Evolutionary conservation across 2,797 vertebrate genomes (phyloP).

Genomic region (Lagocephalus sceleratus): DNA sequence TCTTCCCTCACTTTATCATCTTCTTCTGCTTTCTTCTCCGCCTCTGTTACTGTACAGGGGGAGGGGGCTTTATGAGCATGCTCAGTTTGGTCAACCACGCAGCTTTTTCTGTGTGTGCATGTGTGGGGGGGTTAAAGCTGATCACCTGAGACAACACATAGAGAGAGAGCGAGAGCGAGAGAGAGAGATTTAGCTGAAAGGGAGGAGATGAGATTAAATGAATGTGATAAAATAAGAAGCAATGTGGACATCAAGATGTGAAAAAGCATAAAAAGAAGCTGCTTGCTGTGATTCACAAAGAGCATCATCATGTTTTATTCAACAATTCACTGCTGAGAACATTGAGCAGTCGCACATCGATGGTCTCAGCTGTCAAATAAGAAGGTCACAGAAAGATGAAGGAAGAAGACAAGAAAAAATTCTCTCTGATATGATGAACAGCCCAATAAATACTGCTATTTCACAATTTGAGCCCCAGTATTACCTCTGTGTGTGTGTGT

Average conservation of each 20-base stretch:
- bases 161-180: slow-evolving; percentile 22
- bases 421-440: not conserved
- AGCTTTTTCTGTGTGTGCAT: slow-evolving; percentile 31
- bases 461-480: not conserved
- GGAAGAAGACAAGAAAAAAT: not conserved
- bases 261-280: slow-evolving; percentile 24
- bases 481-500: slow-evolving; percentile 1
- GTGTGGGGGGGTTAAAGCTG: slow-evolving; percentile 32
- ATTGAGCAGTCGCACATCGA: slow-evolving; percentile 39
- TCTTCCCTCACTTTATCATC: slow-evolving; percentile 43
- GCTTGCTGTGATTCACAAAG: slow-evolving; percentile 55
- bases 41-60: slow-evolving; percentile 14
- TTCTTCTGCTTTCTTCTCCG: slow-evolving; percentile 16
- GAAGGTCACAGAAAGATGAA: slow-evolving; percentile 9
- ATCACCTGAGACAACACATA: slow-evolving; percentile 69
- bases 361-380: slow-evolving; percentile 39
- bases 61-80: slow-evolving; percentile 51
- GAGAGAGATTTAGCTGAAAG: not conserved
- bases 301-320: slow-evolving; percentile 67
- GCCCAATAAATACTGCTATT: not conserved
- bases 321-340: slow-evolving; percentile 34
- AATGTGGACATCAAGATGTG: slow-evolving; percentile 14
- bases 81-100: slow-evolving; percentile 64
- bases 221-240: slow-evolving; percentile 41
- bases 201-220: slow-evolving; percentile 21